Evolutionary conservation across 30 jellyfish, hydroid and myxozoan genomes (phyloP), one percentile per base, ranked within the genome.

Genomic region (Aurelia aurita): DNA sequence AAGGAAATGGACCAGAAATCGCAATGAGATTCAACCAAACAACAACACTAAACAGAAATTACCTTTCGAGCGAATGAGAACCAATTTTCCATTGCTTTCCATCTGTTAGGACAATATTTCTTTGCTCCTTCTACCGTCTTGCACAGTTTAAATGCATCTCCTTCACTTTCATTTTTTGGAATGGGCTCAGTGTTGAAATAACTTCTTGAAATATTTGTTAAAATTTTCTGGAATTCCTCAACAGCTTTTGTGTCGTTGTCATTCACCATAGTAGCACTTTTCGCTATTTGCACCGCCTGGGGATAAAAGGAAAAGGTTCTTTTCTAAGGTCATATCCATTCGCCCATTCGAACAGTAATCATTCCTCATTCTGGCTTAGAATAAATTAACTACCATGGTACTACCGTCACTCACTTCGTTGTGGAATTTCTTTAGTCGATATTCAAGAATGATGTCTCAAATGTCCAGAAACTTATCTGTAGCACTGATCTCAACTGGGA

Each of bases 21-120:
- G 51, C 51, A 8, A 39, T 39, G 51, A 39, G 9, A 9, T 39
- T 39, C 9, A 4, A 9, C 7, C 51, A 8, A 39, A 8, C 9
- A 8, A 6, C 0, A 39, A 39, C 7, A 39, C 51, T 9, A 39
- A 39, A 39, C 51, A 39, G 16, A 8, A 8, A 39, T 39, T 39
- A 39, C 99, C 93, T 74, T 88, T 63, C 96, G 87, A 8, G 99
- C 96, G 69, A 86, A 94, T 0, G 88, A 65, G 65, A 94, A 94
- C 99, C 99, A 94, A n/a, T 77, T 81, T 66, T 89, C 87, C 99
- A 94, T 94, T 14, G 99, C 99, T 35, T 63, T 80, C 99, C 99
- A 94, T 58, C 99, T 60, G 70, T 85, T 89, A 3, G 99, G 99
- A 61, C 99, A 94, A 61, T 88, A 45, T 47, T 68, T 75, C 88